Conservation (phyloP, 2,888 invertebrate species). For the Electrophaes corylata region DNA sequence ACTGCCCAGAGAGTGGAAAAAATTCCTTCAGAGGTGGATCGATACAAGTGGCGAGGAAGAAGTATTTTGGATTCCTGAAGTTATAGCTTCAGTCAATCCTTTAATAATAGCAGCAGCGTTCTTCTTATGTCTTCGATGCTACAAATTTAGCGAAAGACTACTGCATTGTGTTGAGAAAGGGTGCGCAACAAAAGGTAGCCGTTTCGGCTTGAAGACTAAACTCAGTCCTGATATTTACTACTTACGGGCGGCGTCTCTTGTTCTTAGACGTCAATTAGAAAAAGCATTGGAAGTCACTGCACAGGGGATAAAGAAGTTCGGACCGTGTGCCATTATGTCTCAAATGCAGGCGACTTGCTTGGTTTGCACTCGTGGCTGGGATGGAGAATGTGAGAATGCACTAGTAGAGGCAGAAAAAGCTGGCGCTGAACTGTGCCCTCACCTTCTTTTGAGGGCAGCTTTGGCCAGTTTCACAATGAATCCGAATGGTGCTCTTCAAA, state of each 20-base stretch:
- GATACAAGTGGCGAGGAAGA: slow-evolving; percentile 73
- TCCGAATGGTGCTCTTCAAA: slow-evolving; percentile 61
- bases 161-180: slow-evolving; percentile 61
- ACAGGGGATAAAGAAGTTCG: slow-evolving; percentile 57
- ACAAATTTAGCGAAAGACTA: slow-evolving; percentile 60
- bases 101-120: slow-evolving; percentile 72
- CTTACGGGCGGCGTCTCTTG: slow-evolving; percentile 60
- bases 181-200: slow-evolving; percentile 60
- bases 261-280: slow-evolving; percentile 55
- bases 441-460: slow-evolving; percentile 63
- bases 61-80: slow-evolving; percentile 64
- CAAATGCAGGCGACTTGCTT: slow-evolving; percentile 69
- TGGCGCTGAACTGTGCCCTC: slow-evolving; percentile 58
- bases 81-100: slow-evolving; percentile 57
- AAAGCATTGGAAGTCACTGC: slow-evolving; percentile 55
- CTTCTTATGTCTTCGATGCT: slow-evolving; percentile 73
- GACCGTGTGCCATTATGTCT: slow-evolving; percentile 64
- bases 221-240: slow-evolving; percentile 60
- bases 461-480: slow-evolving; percentile 52
- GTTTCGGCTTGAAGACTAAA: slow-evolving; percentile 36
- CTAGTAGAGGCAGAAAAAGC: slow-evolving; percentile 59
- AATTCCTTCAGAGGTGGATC: slow-evolving; percentile 61
- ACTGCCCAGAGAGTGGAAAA: slow-evolving; percentile 64
- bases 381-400: slow-evolving; percentile 60
- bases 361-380: slow-evolving; percentile 59